Conservation (phyloP, 2,888 invertebrate genomes). For the Hypena proboscidalis region DNA sequence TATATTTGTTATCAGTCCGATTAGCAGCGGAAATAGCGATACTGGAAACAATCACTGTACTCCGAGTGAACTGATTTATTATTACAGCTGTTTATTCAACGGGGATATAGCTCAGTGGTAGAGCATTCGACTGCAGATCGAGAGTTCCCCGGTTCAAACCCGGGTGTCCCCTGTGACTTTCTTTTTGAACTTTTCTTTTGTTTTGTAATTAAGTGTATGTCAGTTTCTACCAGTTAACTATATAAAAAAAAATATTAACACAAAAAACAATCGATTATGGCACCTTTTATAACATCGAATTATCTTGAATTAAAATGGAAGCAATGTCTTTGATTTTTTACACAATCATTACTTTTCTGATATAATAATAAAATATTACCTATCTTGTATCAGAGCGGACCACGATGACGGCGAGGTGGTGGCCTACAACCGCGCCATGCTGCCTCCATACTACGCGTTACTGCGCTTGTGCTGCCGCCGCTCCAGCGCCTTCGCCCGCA, state of each 20-base stretch:
- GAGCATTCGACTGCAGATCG: constrained; percentile 85
- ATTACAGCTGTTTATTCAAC: constrained; percentile 22
- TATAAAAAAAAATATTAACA: no score
- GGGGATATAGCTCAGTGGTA: constrained; percentile 85
- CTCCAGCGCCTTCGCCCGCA: constrained; percentile 93
- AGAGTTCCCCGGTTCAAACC: constrained; percentile 85
- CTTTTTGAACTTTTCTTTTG: constrained; percentile 26
- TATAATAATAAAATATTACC: background rate
- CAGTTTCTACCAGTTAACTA: background rate
- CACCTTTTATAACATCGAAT: no score
- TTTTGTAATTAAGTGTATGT: background rate
- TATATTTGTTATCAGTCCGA: background rate
- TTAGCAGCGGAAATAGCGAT: background rate
- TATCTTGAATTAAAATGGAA: no score
- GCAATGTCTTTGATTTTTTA: no score
- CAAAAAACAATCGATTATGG: no score
- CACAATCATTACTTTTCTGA: no score
- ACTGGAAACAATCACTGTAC: background rate
- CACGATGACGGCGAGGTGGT: constrained; percentile 98
- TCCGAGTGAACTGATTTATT: background rate
- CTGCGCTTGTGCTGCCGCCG: constrained; percentile 96
- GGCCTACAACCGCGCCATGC: constrained; percentile 96
- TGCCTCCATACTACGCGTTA: constrained; percentile 96
- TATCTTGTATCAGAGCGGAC: constrained; percentile 89
- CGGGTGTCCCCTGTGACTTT: constrained; percentile 74